Base-by-base conservation (phyloP, 2,113 vertebrate genomes). In the Barnardius zonarius region DNA sequence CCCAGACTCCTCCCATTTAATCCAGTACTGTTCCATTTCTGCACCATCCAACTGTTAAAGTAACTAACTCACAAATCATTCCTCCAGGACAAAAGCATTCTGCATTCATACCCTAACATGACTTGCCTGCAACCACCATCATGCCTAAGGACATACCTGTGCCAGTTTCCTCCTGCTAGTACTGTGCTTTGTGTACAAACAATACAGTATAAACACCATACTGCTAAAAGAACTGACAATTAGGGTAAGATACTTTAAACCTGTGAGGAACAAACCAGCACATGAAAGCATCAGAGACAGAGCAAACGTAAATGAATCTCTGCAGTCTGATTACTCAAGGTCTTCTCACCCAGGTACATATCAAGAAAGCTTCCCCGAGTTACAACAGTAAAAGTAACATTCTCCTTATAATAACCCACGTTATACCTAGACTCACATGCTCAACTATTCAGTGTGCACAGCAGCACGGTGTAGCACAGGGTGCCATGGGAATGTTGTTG, bases 341-440 rank as follows among this genome's bases (percentile, higher is more conserved):
- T 46, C 22, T 0, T 75, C 17, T 49, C 15, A 4, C 5, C 44
- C 59, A 25, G 51, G 37, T 20, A 28, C 64, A 7, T 2, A 28
- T 7, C 6, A 9, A 48, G 46, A 41, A 20, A 48, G 11, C 13
- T 17, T 48, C 41, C 54, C n/a, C 8, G n/a, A 44, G 10, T 27
- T 13, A 13, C 52, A 44, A 16, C 59, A 46, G 24, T 17, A 57
- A 51, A 28, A 27, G 43, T 49, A 57, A 10, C 1, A 1, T 25
- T 70, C 57, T 37, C 55, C 33, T 48, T 5, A 1, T 1, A 12
- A 49, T 28, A 46, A 35, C 20, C 49, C 37, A 6, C 9, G 6
- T 14, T 8, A 17, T 37, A 1, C 15, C 22, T 5, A 3, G 10
- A 55, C 37, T 37, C 1, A 2, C 27, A 11, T 0, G 11, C 46